Evolutionary conservation across 2,113 vertebrate genomes (phyloP).

Genomic region (Sander vitreus): DNA sequence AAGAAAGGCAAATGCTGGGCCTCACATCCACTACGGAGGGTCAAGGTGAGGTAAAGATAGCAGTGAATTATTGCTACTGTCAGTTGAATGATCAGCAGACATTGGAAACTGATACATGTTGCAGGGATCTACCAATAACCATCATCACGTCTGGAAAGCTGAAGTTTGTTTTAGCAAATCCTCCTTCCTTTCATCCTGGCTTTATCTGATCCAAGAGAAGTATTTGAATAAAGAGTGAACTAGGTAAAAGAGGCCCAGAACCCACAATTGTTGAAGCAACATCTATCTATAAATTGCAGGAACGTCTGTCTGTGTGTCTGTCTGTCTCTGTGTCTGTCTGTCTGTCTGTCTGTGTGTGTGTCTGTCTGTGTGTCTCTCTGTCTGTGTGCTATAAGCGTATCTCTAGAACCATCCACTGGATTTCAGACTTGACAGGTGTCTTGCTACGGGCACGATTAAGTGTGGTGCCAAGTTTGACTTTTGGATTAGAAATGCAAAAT

Average conservation of each 20-base stretch:
- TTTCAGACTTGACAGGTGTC: no score
- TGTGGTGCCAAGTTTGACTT: no score
- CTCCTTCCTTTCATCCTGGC: slow-evolving; percentile 6
- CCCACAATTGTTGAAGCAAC: slow-evolving; percentile 26
- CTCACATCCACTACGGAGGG: neutral
- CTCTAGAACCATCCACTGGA: no score
- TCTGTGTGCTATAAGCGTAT: no score
- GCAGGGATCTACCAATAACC: slow-evolving; percentile 20
- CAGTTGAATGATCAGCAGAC: slow-evolving; percentile 2
- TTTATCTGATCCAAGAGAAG: neutral
- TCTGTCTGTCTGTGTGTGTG: no score
- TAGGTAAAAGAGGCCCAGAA: neutral
- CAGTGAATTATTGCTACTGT: slow-evolving; percentile 1
- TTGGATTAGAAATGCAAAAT: no score
- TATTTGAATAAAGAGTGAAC: slow-evolving; percentile 1
- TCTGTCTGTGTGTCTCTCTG: no score
- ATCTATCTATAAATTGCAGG: no score
- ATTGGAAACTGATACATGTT: slow-evolving; percentile 14
- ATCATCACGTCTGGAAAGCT: slow-evolving; percentile 19
- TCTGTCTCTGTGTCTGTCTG: no score
- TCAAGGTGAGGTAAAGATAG: slow-evolving; percentile 15
- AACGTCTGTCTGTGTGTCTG: no score
- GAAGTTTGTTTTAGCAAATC: slow-evolving; percentile 22
- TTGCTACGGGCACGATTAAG: no score
- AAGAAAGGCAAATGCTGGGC: neutral